A percentile compares a stretch with the other conserved stretches of the same genome.
Evolutionary conservation across 2,113 vertebrate species (phyloP).

Genomic region (Ploceus nigricollis): DNA sequence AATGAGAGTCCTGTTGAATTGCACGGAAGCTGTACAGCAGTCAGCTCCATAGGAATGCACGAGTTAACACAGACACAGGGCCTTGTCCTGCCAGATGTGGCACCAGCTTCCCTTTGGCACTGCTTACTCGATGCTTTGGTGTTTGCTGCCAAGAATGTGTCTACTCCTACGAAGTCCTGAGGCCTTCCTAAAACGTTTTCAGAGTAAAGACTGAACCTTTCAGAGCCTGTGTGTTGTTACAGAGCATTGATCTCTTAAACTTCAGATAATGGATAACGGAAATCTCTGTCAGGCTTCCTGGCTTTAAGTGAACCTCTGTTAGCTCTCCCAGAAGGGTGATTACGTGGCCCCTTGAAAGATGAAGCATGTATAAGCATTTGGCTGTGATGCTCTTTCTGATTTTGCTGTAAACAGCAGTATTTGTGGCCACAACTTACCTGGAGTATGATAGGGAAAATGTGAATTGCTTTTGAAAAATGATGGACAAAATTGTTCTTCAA

Average conservation of each 20-base stretch:
- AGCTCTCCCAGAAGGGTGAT: not conserved
- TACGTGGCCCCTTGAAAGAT: not conserved
- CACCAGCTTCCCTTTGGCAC: not conserved
- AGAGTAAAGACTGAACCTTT: not conserved
- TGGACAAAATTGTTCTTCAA: not conserved
- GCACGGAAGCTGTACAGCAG: not conserved
- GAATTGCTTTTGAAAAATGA: not conserved
- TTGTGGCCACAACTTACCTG: not conserved
- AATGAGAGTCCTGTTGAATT: not conserved
- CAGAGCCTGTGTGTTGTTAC: not conserved
- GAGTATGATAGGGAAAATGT: not conserved
- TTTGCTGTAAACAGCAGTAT: not conserved
- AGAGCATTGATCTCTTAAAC: not conserved
- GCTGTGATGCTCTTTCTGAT: not conserved
- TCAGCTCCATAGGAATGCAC: not conserved
- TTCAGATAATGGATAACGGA: not conserved
- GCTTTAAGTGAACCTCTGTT: not conserved
- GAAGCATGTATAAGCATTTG: not conserved
- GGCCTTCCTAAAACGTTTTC: not conserved
- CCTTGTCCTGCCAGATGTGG: not conserved
- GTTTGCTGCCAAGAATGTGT: conserved; percentile 29
- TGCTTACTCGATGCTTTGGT: not conserved
- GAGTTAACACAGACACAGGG: not conserved
- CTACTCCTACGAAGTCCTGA: not conserved
- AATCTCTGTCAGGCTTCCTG: not conserved